Percentiles rank a stretch among this genome's conserved stretches.
Evolutionary conservation across 2,797 vertebrate species (phyloP).

Genomic region (Galago senegalensis): DNA sequence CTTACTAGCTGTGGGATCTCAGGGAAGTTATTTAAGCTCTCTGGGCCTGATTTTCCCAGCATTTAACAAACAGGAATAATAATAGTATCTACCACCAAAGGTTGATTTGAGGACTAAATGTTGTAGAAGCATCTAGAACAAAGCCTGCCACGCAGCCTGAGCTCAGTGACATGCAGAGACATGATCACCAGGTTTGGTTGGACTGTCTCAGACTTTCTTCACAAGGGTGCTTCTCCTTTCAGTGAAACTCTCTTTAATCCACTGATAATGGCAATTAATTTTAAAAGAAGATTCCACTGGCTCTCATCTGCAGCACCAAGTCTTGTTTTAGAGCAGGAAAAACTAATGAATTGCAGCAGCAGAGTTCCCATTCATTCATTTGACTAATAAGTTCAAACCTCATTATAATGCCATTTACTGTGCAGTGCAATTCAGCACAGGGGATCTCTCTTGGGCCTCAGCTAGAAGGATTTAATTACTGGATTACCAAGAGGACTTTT

Average conservation of each 20-base stretch:
- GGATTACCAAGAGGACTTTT: conserved; percentile 54
- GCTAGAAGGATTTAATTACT: conserved; percentile 65
- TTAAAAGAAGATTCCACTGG: not conserved
- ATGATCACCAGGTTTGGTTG: not conserved
- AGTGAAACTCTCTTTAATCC: conserved; percentile 16
- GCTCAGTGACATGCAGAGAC: not conserved
- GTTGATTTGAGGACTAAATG: not conserved
- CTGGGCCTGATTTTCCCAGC: not conserved
- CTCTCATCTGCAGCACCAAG: not conserved
- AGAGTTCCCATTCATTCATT: conserved; percentile 71
- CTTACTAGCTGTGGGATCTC: not conserved
- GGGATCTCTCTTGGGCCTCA: conserved; percentile 43
- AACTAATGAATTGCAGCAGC: conserved; percentile 61
- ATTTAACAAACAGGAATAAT: not conserved
- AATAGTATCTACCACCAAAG: not conserved
- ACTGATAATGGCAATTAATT: conserved; percentile 12
- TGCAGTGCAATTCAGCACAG: conserved; percentile 40
- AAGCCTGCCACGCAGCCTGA: not conserved
- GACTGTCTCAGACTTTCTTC: conserved; percentile 6
- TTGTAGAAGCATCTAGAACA: not conserved
- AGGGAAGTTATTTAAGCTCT: not conserved
- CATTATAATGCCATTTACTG: conserved; percentile 68
- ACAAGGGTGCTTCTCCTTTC: conserved; percentile 32
- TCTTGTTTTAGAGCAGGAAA: conserved; percentile 39
- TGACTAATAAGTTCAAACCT: conserved; percentile 74